These are phyloP conservation scores for Synergus umbraculus DNA, from an alignment of 2,888 invertebrate genomes.

Conservation along the genomic window DNA sequence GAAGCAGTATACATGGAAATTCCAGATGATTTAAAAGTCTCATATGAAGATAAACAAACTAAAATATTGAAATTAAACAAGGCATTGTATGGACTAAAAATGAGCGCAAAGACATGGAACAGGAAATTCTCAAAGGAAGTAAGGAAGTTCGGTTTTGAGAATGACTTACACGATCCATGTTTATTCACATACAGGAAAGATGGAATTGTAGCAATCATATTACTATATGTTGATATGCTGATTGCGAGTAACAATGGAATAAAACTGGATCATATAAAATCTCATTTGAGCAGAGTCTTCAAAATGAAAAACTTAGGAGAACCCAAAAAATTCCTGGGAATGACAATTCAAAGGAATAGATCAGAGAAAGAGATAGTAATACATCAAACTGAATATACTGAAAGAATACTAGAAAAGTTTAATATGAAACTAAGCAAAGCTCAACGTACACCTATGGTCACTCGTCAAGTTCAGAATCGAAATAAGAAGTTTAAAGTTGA, in stretches of 20 bases:
- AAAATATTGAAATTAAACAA: slow-evolving; percentile 44
- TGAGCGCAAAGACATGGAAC: slow-evolving; percentile 49
- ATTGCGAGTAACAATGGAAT: slow-evolving; percentile 50
- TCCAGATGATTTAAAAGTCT: slow-evolving; percentile 1
- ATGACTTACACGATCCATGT: slow-evolving; percentile 51
- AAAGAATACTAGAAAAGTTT: slow-evolving; percentile 50
- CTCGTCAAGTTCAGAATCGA: slow-evolving; percentile 44
- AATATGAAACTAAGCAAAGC: slow-evolving; percentile 46
- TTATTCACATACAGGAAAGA: slow-evolving; percentile 47
- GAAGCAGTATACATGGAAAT: background rate
- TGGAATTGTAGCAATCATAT: slow-evolving; percentile 46
- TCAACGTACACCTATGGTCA: background rate
- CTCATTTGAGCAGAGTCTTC: slow-evolving; percentile 45
- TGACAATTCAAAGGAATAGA: too few relatives aligned
- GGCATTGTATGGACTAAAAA: slow-evolving; percentile 41
- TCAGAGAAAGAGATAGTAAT: slow-evolving; percentile 44
- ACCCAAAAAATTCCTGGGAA: slow-evolving; percentile 34
- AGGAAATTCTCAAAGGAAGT: slow-evolving; percentile 47
- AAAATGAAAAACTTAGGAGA: slow-evolving; percentile 55
- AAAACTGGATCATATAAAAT: slow-evolving; percentile 49
- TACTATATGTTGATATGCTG: slow-evolving; percentile 45
- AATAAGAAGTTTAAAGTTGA: background rate
- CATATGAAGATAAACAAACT: slow-evolving; percentile 11
- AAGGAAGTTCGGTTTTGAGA: slow-evolving; percentile 47
- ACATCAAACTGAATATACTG: slow-evolving; percentile 44